phyloP scores from a whole-genome alignment of 2,113 vertebrate genomes.

The Lonchura striata region DNA sequence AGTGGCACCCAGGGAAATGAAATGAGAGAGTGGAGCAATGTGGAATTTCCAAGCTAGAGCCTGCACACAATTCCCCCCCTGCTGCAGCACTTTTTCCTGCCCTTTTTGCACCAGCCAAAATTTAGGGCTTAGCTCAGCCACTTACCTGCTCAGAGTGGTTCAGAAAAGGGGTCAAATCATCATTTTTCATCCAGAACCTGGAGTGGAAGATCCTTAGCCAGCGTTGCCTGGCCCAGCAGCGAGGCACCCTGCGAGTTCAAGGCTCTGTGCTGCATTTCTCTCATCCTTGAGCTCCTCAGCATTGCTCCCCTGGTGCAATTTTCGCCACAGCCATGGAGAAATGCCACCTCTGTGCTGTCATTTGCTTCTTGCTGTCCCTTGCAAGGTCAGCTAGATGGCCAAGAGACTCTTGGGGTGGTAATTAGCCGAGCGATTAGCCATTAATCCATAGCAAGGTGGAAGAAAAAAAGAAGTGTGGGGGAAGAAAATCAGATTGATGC shows the following conservation, averaged over 20 bases:
- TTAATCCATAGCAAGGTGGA: conserved; percentile 34
- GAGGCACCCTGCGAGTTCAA: background rate
- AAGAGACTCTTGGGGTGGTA: background rate
- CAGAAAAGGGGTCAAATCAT: background rate
- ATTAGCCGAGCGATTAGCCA: conserved; percentile 32
- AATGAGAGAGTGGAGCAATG: background rate
- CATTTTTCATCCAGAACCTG: background rate
- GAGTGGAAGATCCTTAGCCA: background rate
- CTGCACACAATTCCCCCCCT: background rate
- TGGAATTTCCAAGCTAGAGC: background rate
- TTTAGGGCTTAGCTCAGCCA: background rate
- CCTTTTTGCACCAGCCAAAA: background rate
- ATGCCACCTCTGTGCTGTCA: background rate
- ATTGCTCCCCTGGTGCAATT: background rate
- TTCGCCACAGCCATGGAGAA: background rate
- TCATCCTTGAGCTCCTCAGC: background rate
- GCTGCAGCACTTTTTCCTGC: background rate
- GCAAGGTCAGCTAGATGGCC: conserved; percentile 25
- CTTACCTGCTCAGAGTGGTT: background rate
- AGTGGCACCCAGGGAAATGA: background rate
- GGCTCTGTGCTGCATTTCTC: background rate
- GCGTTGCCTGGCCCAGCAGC: background rate
- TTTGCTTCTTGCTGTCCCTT: background rate
- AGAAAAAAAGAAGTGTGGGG: background rate
- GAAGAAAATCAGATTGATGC: background rate